A percentile compares a stretch with the other conserved stretches of the same genome.
These are phyloP conservation scores for Cyanoliseus patagonus DNA, from an alignment of 2,113 vertebrate genomes.

Conservation along the genomic window DNA sequence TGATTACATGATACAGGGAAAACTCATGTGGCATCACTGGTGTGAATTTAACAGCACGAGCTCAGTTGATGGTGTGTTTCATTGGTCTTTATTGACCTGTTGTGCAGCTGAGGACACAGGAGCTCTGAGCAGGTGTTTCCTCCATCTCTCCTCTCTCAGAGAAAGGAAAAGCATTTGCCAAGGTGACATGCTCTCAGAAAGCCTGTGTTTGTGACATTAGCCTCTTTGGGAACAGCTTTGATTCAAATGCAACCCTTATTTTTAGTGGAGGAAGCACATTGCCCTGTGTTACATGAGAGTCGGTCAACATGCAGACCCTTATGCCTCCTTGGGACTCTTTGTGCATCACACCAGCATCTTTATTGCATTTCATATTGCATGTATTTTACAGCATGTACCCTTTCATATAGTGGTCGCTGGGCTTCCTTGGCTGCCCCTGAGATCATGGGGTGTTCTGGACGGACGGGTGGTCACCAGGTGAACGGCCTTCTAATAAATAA, in stretches of 20 bases:
- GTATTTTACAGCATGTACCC: not conserved
- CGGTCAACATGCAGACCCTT: not conserved
- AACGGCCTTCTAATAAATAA: not conserved
- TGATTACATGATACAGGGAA: not conserved
- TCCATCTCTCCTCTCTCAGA: not conserved
- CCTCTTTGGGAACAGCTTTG: not conserved
- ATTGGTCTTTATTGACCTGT: not conserved
- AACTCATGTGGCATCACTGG: not conserved
- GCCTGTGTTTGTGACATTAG: accelerated
- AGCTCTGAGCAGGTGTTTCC: not conserved
- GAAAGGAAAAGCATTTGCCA: not conserved
- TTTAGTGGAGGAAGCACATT: not conserved
- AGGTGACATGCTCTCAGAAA: not conserved
- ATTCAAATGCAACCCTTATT: not conserved
- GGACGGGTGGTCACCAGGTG: not conserved
- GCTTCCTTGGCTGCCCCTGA: not conserved
- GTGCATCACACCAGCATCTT: not conserved
- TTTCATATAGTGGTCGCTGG: not conserved
- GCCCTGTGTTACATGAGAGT: not conserved
- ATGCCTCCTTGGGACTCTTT: not conserved
- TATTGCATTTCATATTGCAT: not conserved
- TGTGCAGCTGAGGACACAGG: not conserved
- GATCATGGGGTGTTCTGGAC: not conserved
- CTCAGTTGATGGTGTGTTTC: not conserved
- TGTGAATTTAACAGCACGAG: not conserved